Percentiles rank a stretch among this genome's conserved stretches.
Conservation (phyloP, 2,113 vertebrate species). For the Theristicus caerulescens region DNA sequence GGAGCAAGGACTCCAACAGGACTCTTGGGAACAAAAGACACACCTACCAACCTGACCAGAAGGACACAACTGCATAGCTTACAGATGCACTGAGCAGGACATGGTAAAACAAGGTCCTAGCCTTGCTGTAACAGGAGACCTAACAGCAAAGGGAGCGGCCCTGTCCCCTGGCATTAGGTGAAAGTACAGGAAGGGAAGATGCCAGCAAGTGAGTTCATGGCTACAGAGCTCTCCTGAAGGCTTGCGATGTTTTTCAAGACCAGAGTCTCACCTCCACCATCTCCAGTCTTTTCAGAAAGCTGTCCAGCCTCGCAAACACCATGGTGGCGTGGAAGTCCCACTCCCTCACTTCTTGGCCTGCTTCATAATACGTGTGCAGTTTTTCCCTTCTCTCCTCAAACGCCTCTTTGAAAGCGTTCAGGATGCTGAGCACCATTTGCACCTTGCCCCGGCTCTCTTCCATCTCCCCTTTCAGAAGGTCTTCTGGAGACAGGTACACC, state of each 20-base stretch:
- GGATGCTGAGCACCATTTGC: constrained; percentile 69
- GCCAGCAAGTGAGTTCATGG: background rate
- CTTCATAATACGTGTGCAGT: constrained; percentile 76
- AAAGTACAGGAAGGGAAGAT: background rate
- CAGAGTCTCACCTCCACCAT: constrained; percentile 76
- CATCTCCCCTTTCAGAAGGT: constrained; percentile 86
- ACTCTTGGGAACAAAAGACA: background rate
- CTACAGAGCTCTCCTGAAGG: background rate
- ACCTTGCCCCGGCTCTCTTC: constrained; percentile 84
- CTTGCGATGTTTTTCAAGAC: background rate
- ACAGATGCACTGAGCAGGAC: background rate
- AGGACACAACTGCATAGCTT: background rate
- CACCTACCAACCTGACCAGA: background rate
- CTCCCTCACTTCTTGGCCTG: constrained; percentile 64
- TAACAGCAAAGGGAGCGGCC: background rate
- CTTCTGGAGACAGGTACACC: constrained; percentile 81
- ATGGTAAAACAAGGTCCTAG: background rate
- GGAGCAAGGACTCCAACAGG: background rate
- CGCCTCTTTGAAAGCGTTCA: constrained; percentile 75
- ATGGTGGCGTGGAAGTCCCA: constrained; percentile 84
- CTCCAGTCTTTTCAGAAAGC: constrained; percentile 78
- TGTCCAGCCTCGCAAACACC: constrained; percentile 82
- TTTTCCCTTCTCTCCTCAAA: constrained; percentile 78
- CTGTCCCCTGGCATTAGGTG: background rate
- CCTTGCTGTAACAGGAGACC: too few relatives aligned